Evolutionary conservation across 1,140 invertebrate genomes (phyloP), one percentile per base, ranked within the genome.

Genomic region (Ectropis grisescens): DNA sequence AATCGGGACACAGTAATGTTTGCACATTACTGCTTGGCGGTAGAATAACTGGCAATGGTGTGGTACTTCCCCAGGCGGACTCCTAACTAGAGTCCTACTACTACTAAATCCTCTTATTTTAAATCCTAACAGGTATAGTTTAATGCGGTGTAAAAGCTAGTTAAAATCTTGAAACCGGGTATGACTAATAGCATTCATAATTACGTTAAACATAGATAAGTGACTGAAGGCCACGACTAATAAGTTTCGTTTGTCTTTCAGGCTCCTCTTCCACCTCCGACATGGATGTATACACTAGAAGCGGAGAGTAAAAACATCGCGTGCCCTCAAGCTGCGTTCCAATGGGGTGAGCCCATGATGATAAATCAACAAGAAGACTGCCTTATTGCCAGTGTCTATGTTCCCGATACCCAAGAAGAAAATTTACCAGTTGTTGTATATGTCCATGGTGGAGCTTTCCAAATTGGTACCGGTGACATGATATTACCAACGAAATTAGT

Each of bases 191-290:
- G n/a, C n/a, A n/a, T n/a, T n/a, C n/a, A n/a, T n/a, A n/a, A n/a
- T n/a, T n/a, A n/a, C n/a, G n/a, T n/a, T n/a, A n/a, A n/a, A n/a
- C n/a, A n/a, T n/a, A n/a, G n/a, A n/a, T n/a, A n/a, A n/a, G n/a
- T n/a, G n/a, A n/a, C n/a, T n/a, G n/a, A n/a, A n/a, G n/a, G n/a
- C n/a, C n/a, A n/a, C n/a, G n/a, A n/a, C n/a, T n/a, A n/a, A n/a
- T n/a, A 33, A 19, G 3, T 19, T 19, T 19, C 3, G 3, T 19
- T 19, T 8, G 3, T 19, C 9, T 51, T 51, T 14, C 15, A 65
- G 58, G 36, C 38, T 23, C 58, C 61, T n/a, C 33, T 56, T 1
- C 54, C 57, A 7, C 36, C 47, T 14, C 61, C 61, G n/a, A 22
- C 29, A 9, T 61, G 58, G 55, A 11, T 23, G 10, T 28, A 40